Conservation (phyloP, 2,888 invertebrate species). For the Deroplatys truncata region DNA sequence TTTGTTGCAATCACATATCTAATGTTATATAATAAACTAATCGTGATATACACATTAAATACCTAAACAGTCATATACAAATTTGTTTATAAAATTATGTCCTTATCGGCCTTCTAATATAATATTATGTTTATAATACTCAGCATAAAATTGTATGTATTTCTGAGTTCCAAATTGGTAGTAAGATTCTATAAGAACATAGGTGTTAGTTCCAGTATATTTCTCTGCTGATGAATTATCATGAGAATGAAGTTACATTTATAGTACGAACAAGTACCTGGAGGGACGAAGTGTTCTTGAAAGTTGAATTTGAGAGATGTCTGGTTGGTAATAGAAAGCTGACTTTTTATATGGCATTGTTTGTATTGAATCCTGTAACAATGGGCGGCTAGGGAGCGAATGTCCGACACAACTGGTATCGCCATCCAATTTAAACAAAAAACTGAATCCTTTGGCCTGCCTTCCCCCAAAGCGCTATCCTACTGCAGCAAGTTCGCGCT, state of each 20-base stretch:
- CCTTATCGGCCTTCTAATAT: too few relatives aligned
- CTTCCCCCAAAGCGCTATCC: background rate
- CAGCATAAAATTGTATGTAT: too few relatives aligned
- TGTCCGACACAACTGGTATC: background rate
- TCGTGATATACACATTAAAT: too few relatives aligned
- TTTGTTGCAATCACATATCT: too few relatives aligned
- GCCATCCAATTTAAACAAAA: background rate
- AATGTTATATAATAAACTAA: too few relatives aligned
- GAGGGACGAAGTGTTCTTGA: background rate
- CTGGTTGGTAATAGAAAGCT: background rate
- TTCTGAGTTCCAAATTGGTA: too few relatives aligned
- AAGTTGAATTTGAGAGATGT: background rate
- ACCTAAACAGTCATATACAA: too few relatives aligned
- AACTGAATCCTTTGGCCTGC: background rate
- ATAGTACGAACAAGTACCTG: background rate
- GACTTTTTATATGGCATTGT: background rate
- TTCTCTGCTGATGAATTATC: background rate
- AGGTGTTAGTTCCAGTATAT: too few relatives aligned
- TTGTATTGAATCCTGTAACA: background rate
- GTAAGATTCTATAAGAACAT: background rate
- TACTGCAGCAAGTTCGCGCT: background rate
- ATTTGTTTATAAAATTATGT: too few relatives aligned
- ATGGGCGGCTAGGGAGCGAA: background rate
- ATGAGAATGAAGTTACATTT: background rate
- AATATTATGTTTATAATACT: too few relatives aligned